Evolutionary conservation across 2,113 vertebrate genomes (phyloP).

Genomic region (Mystacornis crossleyi): DNA sequence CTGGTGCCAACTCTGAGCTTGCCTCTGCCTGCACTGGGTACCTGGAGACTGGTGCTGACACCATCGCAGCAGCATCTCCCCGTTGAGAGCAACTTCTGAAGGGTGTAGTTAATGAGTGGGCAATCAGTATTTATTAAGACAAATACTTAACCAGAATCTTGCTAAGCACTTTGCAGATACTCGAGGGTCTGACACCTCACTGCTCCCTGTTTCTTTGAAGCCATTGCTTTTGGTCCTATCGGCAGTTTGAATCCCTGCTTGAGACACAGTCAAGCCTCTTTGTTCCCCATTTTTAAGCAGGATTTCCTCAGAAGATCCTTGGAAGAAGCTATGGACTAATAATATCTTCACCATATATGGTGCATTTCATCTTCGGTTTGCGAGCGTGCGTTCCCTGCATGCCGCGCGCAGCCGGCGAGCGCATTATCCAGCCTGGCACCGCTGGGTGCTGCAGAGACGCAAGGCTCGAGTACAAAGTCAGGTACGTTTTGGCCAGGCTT

Average conservation of each 20-base stretch:
- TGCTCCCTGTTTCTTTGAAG: not conserved
- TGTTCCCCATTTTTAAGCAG: not conserved
- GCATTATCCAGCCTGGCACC: accelerated
- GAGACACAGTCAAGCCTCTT: not conserved
- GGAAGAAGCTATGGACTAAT: not conserved
- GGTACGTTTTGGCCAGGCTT: not conserved
- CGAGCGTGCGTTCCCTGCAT: accelerated
- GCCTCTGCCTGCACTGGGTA: not conserved
- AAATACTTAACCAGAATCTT: not conserved
- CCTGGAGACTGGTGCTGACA: not conserved
- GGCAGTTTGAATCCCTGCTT: not conserved
- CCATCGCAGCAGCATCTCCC: not conserved
- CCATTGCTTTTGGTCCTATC: not conserved
- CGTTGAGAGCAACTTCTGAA: not conserved
- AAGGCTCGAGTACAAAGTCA: accelerated
- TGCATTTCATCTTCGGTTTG: not conserved
- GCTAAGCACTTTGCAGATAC: not conserved
- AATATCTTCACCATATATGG: slow-evolving; percentile 60
- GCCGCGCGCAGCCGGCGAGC: accelerated
- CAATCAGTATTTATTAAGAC: not conserved
- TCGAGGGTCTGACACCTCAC: not conserved
- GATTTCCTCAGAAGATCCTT: not conserved
- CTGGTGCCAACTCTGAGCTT: not conserved
- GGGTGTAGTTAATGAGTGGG: not conserved
- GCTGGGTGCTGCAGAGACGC: not conserved